Evolutionary conservation across 2,797 vertebrate species (phyloP), one percentile per base, ranked within the genome.

Genomic region (Crypturellus tataupa): DNA sequence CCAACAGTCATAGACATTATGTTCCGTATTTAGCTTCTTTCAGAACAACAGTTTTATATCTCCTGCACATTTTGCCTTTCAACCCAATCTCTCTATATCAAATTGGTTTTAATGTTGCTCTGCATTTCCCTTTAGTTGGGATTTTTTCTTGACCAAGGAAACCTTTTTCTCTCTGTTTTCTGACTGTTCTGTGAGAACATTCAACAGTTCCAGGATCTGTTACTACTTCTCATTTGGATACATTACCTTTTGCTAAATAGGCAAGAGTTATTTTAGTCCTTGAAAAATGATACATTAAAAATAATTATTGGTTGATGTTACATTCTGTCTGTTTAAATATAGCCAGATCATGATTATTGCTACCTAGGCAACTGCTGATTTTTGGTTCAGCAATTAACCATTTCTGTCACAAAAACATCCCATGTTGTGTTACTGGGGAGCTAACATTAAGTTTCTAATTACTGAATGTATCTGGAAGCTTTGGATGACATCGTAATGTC

Each of bases 341-440:
- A 95, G 56, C n/a, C 35, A 93, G 60, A 70, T 24, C 19, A 29
- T 70, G 68, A 91, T 77, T 69, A 77, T 17, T 71, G 88, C 83
- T 93, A 86, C 90, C 87, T 94, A 88, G 93, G 85, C 80, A 94
- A 94, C 87, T 65, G 44, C 64, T 76, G 69, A 85, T 69, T 87
- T 78, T 85, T 49, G 49, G 19, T 68, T 89, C 56, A 35, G 68
- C 53, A 91, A 19, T 80, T 91, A 93, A 94, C 75, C 27, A 46
- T 53, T 91, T 79, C 18, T 80, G 27, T 77, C 35, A 58, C n/a
- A 82, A 80, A 70, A 90, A 68, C 44, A 58, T 44, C 59, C 56
- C 12, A 37, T 64, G 39, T n/a, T 77, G 71, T 84, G 59, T 21
- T 90, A 18, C 35, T 53, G 31, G 56, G 75, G 93, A 90, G 64